Conservation (phyloP, 2,888 invertebrate genomes). For the Druceiella hillmani region DNA sequence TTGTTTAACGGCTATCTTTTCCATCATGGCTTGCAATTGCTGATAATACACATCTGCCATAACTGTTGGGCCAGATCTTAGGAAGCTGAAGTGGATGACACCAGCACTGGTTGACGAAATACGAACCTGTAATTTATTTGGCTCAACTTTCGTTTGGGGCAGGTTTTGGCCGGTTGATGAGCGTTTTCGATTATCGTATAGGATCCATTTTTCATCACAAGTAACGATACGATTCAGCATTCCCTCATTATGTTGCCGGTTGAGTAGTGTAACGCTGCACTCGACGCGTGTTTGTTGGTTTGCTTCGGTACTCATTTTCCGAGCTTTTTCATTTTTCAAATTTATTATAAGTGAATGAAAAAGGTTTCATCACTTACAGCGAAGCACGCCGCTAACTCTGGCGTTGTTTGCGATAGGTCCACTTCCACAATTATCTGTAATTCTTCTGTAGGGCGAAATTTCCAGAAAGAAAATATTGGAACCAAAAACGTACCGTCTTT, state of each 20-base stretch:
- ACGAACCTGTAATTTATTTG: slow-evolving; percentile 22
- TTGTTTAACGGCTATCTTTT: too few species aligned
- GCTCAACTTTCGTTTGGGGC: slow-evolving; percentile 19
- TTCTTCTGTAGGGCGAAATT: slow-evolving; percentile 14
- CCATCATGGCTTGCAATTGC: too few species aligned
- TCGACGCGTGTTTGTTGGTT: slow-evolving; percentile 5
- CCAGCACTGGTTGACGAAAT: slow-evolving; percentile 18
- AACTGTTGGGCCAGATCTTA: slow-evolving; percentile 31
- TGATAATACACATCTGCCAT: too few species aligned
- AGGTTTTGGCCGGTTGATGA: slow-evolving; percentile 21
- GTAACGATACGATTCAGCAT: slow-evolving; percentile 18
- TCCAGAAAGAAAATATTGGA: slow-evolving; percentile 20
- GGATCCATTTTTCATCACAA: slow-evolving; percentile 20
- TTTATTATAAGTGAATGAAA: slow-evolving; percentile 6
- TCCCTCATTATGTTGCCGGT: slow-evolving; percentile 9
- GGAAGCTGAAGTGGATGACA: slow-evolving; percentile 15
- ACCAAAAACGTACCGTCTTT: slow-evolving; percentile 18
- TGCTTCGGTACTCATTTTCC: too few species aligned
- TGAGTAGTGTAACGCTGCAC: slow-evolving; percentile 12
- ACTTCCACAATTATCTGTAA: slow-evolving; percentile 2
- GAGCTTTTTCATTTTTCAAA: slow-evolving; percentile 9
- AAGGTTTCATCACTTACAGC: slow-evolving; percentile 18
- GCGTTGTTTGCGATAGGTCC: slow-evolving; percentile 21
- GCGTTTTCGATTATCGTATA: slow-evolving; percentile 20
- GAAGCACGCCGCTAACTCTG: slow-evolving; percentile 21